phyloP scores from a whole-genome alignment of 2,888 invertebrate genomes.

The Stomorhina lunata region DNA sequence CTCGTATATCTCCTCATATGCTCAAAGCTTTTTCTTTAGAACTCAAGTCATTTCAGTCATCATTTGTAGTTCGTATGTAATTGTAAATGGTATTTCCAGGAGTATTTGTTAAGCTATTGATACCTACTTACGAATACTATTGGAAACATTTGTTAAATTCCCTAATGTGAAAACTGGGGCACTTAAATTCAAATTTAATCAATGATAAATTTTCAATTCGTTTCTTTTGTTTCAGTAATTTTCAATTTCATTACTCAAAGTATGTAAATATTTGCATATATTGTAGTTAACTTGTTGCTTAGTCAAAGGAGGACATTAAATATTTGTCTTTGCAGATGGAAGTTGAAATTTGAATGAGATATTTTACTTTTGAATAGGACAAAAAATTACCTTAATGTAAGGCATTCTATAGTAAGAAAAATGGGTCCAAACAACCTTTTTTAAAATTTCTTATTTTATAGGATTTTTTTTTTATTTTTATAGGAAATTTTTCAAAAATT shows the following conservation, averaged over 20 bases:
- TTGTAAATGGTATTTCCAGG: not conserved
- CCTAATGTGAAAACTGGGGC: slow-evolving; percentile 51
- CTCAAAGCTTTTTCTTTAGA: not conserved
- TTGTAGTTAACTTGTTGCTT: not conserved
- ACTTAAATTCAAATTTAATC: slow-evolving; percentile 50
- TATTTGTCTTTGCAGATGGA: too few species aligned
- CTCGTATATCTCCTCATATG: not conserved
- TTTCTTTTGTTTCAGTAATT: not conserved
- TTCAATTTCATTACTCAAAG: slow-evolving; percentile 39
- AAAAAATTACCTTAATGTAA: too few species aligned
- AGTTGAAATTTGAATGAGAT: too few species aligned
- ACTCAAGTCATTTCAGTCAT: not conserved
- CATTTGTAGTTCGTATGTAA: not conserved
- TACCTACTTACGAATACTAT: not conserved
- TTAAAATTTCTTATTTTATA: too few species aligned
- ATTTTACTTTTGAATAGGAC: too few species aligned
- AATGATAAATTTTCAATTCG: slow-evolving; percentile 24
- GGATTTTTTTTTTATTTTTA: too few species aligned
- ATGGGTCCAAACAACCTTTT: too few species aligned
- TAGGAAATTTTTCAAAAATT: too few species aligned
- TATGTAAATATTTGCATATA: slow-evolving; percentile 44
- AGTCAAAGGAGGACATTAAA: not conserved
- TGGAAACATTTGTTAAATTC: slow-evolving; percentile 39
- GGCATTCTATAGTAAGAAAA: too few species aligned
- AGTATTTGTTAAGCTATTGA: not conserved